Base-by-base conservation (phyloP, 2,888 invertebrate species). In the Prosapia bicincta region DNA sequence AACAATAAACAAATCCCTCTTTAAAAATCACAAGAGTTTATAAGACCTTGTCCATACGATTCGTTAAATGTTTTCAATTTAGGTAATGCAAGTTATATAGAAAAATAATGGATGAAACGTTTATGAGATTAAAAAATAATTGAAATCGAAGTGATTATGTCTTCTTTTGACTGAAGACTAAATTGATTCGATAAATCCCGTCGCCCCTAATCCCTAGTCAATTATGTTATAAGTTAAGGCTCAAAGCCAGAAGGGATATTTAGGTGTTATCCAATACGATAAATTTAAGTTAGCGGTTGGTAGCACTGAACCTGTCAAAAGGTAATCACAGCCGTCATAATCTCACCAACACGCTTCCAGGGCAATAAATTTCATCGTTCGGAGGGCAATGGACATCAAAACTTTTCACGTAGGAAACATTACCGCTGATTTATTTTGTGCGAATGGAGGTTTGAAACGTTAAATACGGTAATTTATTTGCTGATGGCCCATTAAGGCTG, bases 271-370 rank as follows among this genome's bases (percentile, higher is more conserved):
- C 38, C 68, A 68, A 10, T 28, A 26, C 68, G 74, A 74, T 74
- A 74, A 74, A 74, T 74, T 54, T 69, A 43, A 26, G 54, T 67
- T 26, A 32, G 72, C 66, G 72, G 72, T 74, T 69, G 74, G 74
- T 74, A 74, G 74, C 74, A 38, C 20, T 43, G 69, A 26, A 26
- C 54, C 74, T 74, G 74, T 74, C 74, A 69, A 69, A 54, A 43
- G 32, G 69, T 74, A 74, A 74, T 74, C 74, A 69, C 74, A 28
- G 69, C 43, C 74, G 69, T 74, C 74, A 74, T 74, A 74, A 43
- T 69, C 67, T 24, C 67, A 28, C 28, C 32, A 67, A 66, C 71
- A 70, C 54, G 54, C 54, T 54, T 54, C 54, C 54, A 54, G 54
- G 54, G 54, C 7, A 54, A 54, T 54, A 54, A 54, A 54, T 54